These are phyloP conservation scores for Spermophilus dauricus DNA, from an alignment of 2,113 vertebrate species.

Conservation along the genomic window DNA sequence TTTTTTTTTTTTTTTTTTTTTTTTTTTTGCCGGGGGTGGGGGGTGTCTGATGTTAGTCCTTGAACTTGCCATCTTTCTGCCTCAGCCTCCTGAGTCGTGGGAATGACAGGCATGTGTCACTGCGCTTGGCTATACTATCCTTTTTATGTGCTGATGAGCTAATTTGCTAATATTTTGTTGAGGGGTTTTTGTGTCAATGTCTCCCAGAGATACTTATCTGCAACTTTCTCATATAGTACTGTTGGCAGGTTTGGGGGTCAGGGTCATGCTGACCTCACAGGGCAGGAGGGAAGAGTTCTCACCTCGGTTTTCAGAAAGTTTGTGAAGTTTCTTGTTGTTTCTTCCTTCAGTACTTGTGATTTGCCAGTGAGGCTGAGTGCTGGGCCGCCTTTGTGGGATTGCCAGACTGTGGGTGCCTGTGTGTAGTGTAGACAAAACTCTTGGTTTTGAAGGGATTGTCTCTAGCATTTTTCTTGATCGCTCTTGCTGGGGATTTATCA, in stretches of 20 bases:
- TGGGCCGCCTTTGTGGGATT: background rate
- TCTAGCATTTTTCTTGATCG: background rate
- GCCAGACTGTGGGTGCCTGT: background rate
- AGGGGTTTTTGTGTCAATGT: background rate
- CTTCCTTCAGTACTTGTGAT: background rate
- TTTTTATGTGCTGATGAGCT: background rate
- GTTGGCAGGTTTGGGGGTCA: background rate
- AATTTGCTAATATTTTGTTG: background rate
- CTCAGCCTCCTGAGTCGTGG: no score
- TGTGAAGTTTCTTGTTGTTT: background rate
- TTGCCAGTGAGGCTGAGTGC: background rate
- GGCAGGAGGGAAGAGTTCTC: rapidly evolving
- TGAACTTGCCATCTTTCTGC: no score
- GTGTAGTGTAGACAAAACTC: background rate
- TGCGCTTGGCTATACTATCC: no score
- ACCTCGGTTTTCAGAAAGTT: background rate
- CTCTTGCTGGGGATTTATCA: background rate
- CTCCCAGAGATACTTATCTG: background rate
- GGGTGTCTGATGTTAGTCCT: no score
- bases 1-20: no score
- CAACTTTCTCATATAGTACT: background rate
- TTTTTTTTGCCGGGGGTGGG: no score
- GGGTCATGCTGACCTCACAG: background rate
- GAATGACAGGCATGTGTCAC: no score
- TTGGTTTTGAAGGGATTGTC: background rate